Percentiles rank a stretch among this genome's conserved stretches.
phyloP scores from a whole-genome alignment of 2,888 invertebrate genomes.

The Acanthoscelides obtectus region DNA sequence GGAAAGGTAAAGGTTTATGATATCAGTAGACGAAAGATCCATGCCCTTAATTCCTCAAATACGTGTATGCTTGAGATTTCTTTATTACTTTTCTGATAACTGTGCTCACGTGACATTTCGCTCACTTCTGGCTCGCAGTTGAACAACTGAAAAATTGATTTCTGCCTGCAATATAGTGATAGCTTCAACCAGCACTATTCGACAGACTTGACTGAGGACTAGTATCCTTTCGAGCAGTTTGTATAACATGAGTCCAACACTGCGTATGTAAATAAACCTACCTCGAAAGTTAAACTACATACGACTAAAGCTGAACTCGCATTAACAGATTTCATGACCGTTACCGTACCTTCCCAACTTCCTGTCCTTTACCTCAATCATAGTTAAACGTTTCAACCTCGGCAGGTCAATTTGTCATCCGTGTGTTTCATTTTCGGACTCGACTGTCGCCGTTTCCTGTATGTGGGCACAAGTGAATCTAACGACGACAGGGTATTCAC shows the following conservation, averaged over 20 bases:
- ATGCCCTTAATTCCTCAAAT: too few species aligned
- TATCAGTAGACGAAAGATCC: too few species aligned
- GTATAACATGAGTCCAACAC: background rate
- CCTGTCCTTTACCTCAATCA: background rate
- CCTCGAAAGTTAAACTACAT: background rate
- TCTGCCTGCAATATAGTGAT: too few species aligned
- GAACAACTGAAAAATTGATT: too few species aligned
- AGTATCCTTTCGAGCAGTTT: background rate
- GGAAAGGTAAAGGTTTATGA: too few species aligned
- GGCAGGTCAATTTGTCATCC: background rate
- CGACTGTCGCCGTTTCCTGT: background rate
- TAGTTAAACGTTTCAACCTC: background rate
- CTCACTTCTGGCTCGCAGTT: too few species aligned
- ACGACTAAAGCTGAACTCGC: background rate
- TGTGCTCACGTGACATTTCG: too few species aligned
- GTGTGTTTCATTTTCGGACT: background rate
- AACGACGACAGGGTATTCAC: background rate
- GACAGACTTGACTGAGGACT: too few species aligned
- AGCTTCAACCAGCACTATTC: too few species aligned
- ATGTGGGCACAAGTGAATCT: background rate
- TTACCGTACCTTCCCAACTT: background rate
- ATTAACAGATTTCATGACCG: background rate
- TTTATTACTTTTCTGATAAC: too few species aligned
- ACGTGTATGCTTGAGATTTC: too few species aligned
- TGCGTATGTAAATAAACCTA: background rate